Base-by-base conservation (phyloP, 1,140 invertebrate genomes). In the Ceratina japonica region DNA sequence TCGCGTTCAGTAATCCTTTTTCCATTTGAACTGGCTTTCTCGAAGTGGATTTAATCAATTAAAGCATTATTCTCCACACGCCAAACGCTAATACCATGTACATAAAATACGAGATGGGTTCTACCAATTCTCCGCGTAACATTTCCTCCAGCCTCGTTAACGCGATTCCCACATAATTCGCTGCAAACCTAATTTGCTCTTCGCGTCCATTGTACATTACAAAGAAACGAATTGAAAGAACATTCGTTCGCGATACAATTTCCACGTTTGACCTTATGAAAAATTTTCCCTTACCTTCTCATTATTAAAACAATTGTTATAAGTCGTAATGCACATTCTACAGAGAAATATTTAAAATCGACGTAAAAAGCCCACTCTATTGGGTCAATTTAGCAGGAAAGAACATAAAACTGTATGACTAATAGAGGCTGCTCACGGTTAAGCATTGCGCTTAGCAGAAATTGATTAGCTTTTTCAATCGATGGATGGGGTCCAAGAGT, bases 61-160 rank as follows among this genome's bases (percentile, higher is more conserved):
- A 24, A 69, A 69, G 44, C 66, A 69, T 69, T 69, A 52, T 54
- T 52, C 49, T n/a, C 22, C 37, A 44, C 49, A 13, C 20, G 20
- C 49, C 4, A 54, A 69, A 69, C 66, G 51, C 51, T 69, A 69
- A 69, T 69, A 49, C 27, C 66, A 18, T n/a, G 22, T 54, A 22
- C 66, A 16, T 52, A 27, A 52, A 69, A 52, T 20, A 54, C 10
- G 66, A 54, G 51, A 69, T 69, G 49, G 51, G 44, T 27, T 58
- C 66, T 69, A 51, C 52, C 66, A 8, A 16, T 65, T 65, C 64
- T 22, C 15, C 5, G 31, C 4, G n/a, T 24, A 18, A 18, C 22
- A 27, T 16, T 68, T 52, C 49, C 49, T 18, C 16, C 52, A 51
- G 27, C 49, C 49, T 13, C 10, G 10, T 13, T 24, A 68, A 68